Evolutionary conservation across 2,113 vertebrate species (phyloP).

Genomic region (Desmodus rotundus): DNA sequence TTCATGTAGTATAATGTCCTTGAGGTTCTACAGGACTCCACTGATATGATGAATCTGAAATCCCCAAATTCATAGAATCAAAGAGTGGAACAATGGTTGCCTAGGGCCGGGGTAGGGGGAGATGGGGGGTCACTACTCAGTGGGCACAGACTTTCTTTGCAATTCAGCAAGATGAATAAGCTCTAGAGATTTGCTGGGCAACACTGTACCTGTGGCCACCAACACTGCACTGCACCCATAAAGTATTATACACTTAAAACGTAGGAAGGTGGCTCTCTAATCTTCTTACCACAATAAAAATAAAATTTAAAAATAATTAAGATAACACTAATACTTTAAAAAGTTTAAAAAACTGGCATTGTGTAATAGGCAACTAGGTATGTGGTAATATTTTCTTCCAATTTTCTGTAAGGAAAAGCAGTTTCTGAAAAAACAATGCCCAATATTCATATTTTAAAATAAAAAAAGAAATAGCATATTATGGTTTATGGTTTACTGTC

Average conservation of each 20-base stretch:
- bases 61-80: background rate
- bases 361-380: background rate
- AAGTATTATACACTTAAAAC: background rate
- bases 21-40: background rate
- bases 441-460: background rate
- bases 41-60: background rate
- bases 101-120: background rate
- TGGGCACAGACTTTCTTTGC: background rate
- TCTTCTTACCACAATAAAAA: background rate
- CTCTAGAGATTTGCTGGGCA: background rate
- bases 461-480: background rate
- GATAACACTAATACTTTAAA: background rate
- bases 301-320: background rate
- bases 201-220: background rate
- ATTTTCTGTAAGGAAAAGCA: slow-evolving; percentile 4
- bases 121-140: background rate
- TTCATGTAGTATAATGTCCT: background rate
- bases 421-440: background rate
- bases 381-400: background rate
- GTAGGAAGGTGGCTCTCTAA: background rate
- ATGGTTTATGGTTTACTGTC: background rate
- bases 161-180: background rate
- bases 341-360: background rate
- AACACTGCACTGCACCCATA: background rate
- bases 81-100: background rate